These are phyloP conservation scores for Poeciliopsis infans DNA, from an alignment of 2,797 vertebrate species.

Conservation along the genomic window DNA sequence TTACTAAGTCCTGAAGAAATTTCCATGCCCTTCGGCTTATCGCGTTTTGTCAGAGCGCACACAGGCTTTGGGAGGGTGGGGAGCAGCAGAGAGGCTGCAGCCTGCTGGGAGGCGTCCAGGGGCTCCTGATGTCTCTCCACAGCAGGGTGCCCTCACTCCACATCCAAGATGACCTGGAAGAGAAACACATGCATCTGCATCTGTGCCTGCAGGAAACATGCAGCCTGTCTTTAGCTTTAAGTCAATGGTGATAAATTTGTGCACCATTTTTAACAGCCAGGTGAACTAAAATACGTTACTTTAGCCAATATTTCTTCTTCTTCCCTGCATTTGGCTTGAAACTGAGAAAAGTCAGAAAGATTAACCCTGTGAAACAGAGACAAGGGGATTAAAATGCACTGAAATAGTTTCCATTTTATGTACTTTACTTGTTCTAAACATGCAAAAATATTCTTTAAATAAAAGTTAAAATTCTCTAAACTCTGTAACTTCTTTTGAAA, in stretches of 20 bases:
- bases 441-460: background rate
- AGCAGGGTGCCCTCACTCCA: constrained; percentile 84
- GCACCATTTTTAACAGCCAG: background rate
- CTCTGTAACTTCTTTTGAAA: background rate
- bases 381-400: background rate
- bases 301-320: background rate
- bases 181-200: constrained; percentile 59
- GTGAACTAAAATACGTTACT: background rate
- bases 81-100: constrained; percentile 53
- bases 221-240: background rate
- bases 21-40: constrained; percentile 16
- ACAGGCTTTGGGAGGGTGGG: constrained; percentile 36
- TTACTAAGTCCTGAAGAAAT: constrained; percentile 9
- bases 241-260: background rate
- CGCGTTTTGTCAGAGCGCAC: constrained; percentile 1
- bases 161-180: constrained; percentile 85
- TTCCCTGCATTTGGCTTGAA: background rate
- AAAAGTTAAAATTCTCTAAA: background rate
- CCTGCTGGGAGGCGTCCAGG: constrained; percentile 23
- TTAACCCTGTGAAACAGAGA: background rate
- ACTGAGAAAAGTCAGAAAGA: background rate
- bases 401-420: background rate
- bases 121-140: constrained; percentile 85
- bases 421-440: background rate
- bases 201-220: constrained; percentile 78